Evolutionary conservation across 2,797 vertebrate species (phyloP).

Genomic region (Accipiter minullus): DNA sequence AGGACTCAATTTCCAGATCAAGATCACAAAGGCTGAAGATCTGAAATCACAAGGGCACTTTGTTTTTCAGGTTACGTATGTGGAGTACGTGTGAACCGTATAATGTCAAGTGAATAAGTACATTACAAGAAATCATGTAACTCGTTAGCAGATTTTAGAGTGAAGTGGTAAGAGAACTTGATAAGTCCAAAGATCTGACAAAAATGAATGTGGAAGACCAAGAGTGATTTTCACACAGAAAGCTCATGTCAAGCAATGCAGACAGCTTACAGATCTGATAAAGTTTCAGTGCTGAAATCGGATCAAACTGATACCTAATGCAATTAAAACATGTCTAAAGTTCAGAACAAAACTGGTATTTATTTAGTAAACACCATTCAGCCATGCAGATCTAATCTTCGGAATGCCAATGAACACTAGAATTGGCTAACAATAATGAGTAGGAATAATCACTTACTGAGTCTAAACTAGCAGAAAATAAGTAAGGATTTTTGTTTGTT

Average conservation of each 20-base stretch:
- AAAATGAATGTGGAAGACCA: not conserved
- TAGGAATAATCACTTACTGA: not conserved
- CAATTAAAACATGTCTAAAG: not conserved
- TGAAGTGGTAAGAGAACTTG: not conserved
- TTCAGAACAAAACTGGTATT: not conserved
- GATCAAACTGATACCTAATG: not conserved
- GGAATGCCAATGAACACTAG: not conserved
- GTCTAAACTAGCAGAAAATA: not conserved
- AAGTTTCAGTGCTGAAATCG: not conserved
- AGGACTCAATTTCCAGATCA: not conserved
- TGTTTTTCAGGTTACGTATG: too few species aligned
- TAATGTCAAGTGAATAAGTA: not conserved
- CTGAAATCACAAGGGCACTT: not conserved
- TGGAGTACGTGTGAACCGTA: not conserved
- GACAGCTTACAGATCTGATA: not conserved
- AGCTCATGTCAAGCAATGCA: not conserved
- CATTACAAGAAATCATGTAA: not conserved
- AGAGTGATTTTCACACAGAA: not conserved
- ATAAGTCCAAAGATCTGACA: not conserved
- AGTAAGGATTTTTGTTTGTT: not conserved
- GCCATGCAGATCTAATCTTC: not conserved
- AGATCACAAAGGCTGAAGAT: not conserved
- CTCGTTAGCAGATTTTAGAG: not conserved
- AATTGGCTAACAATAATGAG: not conserved
- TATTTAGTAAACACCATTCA: not conserved